These are phyloP conservation scores for Tapirus indicus DNA, from an alignment of 2,797 vertebrate genomes.

Conservation along the genomic window DNA sequence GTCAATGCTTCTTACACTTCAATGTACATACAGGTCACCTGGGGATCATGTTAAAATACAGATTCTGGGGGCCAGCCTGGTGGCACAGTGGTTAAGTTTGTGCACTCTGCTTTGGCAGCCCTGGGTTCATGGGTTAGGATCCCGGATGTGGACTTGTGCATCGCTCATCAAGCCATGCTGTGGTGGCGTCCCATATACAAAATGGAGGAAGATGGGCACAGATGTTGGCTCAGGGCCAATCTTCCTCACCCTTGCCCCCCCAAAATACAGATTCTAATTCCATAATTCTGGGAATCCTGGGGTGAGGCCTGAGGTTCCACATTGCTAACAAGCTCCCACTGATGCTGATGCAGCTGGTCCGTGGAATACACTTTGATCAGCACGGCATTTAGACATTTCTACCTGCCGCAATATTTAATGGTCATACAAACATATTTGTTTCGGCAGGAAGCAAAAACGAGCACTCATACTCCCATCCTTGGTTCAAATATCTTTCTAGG, in stretches of 20 bases:
- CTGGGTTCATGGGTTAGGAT: too few relatives aligned
- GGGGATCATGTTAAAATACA: neutral
- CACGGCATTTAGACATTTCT: neutral
- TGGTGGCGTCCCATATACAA: too few relatives aligned
- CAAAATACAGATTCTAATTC: neutral
- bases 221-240: too few relatives aligned
- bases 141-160: too few relatives aligned
- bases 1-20: neutral
- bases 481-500: neutral
- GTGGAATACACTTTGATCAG: neutral
- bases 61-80: neutral
- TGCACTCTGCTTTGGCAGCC: too few relatives aligned
- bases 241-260: too few relatives aligned
- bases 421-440: neutral
- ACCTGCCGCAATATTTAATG: fast-evolving
- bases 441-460: neutral
- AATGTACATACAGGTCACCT: neutral
- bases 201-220: too few relatives aligned
- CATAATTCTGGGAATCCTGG: neutral
- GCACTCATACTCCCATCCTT: neutral
- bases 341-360: neutral
- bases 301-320: neutral
- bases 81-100: too few relatives aligned
- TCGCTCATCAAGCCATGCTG: too few relatives aligned
- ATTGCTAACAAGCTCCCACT: neutral